phyloP scores from a whole-genome alignment of 2,113 vertebrate species.

The Hepsetus odoe region DNA sequence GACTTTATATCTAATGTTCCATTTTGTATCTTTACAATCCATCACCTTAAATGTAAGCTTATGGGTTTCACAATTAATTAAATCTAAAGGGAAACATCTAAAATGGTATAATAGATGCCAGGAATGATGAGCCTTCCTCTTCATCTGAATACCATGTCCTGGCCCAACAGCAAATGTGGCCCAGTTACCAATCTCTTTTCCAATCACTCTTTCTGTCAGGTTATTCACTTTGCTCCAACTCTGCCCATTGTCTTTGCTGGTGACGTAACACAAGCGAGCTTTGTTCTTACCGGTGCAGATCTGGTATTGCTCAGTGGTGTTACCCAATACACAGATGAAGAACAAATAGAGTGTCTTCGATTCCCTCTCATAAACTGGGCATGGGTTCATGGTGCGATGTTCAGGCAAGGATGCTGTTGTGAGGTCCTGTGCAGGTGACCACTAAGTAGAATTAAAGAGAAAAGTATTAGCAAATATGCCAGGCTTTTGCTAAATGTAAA shows the following conservation, averaged over 20 bases:
- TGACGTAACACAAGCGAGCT: slow-evolving; percentile 85
- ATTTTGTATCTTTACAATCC: slow-evolving; percentile 74
- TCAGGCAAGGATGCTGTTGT: slow-evolving; percentile 61
- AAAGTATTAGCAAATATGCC: neutral
- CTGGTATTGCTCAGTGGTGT: slow-evolving; percentile 80
- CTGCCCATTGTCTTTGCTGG: slow-evolving; percentile 81
- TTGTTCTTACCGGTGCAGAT: slow-evolving; percentile 82
- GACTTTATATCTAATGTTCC: slow-evolving; percentile 69
- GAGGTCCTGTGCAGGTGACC: slow-evolving; percentile 72
- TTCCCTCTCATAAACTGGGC: slow-evolving; percentile 76
- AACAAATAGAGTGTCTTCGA: slow-evolving; percentile 82
- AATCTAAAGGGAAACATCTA: slow-evolving; percentile 62
- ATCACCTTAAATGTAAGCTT: slow-evolving; percentile 85
- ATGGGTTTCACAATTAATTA: slow-evolving; percentile 67
- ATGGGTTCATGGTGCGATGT: slow-evolving; percentile 81
- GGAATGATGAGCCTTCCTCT: slow-evolving; percentile 86
- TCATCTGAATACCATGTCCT: slow-evolving; percentile 86
- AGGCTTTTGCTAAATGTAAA: neutral
- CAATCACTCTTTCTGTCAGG: slow-evolving; percentile 84
- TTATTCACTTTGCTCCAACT: slow-evolving; percentile 83
- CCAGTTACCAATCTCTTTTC: slow-evolving; percentile 77
- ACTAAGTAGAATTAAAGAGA: slow-evolving; percentile 57
- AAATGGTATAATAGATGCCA: slow-evolving; percentile 80
- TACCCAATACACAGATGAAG: slow-evolving; percentile 83
- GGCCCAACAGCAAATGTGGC: slow-evolving; percentile 93